A percentile compares a stretch with the other conserved stretches of the same genome.
Evolutionary conservation across 2,113 vertebrate species (phyloP).

Genomic region (Phocoena sinus): DNA sequence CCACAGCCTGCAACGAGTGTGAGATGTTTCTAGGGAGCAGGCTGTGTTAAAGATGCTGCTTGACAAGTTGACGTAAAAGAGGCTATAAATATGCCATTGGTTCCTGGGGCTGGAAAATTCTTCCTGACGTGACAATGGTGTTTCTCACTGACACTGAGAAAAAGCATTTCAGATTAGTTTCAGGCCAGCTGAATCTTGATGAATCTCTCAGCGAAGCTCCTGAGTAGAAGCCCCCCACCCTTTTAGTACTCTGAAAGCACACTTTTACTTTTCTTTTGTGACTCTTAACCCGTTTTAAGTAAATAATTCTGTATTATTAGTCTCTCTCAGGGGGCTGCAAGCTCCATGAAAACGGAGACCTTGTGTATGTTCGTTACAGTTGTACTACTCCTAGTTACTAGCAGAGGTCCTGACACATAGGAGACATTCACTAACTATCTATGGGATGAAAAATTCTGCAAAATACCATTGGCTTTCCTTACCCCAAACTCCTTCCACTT

Average conservation of each 20-base stretch:
- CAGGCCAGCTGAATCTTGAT: background rate
- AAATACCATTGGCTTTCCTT: background rate
- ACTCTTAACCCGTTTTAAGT: background rate
- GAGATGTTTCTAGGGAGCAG: slow-evolving; percentile 46
- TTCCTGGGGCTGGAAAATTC: slow-evolving; percentile 55
- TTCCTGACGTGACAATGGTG: slow-evolving; percentile 40
- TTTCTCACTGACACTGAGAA: slow-evolving; percentile 36
- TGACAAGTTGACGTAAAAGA: slow-evolving; percentile 64
- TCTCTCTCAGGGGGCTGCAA: background rate
- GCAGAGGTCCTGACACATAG: background rate
- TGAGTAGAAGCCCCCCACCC: background rate
- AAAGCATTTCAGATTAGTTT: slow-evolving; percentile 44
- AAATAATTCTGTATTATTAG: background rate
- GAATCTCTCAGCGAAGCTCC: background rate
- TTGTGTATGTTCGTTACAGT: background rate
- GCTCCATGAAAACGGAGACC: background rate
- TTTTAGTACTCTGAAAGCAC: background rate
- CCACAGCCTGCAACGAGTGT: background rate
- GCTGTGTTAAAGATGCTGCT: slow-evolving; percentile 54
- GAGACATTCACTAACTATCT: background rate
- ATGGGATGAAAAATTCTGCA: background rate
- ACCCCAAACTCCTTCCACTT: background rate
- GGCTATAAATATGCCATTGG: slow-evolving; percentile 65
- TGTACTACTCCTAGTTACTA: background rate
- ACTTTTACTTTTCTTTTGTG: background rate